phyloP scores from a whole-genome alignment of 2,888 invertebrate genomes.

The Lasioglossum zephyrum region DNA sequence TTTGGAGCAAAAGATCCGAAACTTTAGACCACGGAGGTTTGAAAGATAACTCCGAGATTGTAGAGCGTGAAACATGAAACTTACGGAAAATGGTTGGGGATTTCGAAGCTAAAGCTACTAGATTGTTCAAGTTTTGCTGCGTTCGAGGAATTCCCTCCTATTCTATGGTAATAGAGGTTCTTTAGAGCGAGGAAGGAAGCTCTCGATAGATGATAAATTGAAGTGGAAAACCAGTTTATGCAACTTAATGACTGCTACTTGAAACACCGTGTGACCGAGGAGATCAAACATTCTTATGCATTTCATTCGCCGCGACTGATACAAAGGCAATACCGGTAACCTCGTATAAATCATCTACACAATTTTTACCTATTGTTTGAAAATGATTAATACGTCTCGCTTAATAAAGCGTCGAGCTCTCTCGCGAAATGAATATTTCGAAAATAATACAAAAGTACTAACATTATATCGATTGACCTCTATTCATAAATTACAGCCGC shows the following conservation, averaged over 20 bases:
- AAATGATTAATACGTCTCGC: background rate
- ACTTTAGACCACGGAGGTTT: background rate
- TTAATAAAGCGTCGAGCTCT: background rate
- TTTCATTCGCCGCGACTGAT: background rate
- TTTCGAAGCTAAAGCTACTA: background rate
- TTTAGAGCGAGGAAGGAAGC: slow-evolving; percentile 15
- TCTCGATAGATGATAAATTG: slow-evolving; percentile 35
- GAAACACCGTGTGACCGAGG: background rate
- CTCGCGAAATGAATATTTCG: background rate
- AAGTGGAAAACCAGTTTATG: slow-evolving; percentile 38
- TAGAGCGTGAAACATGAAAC: background rate
- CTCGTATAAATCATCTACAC: background rate
- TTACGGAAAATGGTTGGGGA: background rate
- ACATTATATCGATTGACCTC: background rate
- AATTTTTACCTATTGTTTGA: background rate
- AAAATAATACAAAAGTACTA: background rate
- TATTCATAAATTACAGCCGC: background rate
- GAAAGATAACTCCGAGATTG: background rate
- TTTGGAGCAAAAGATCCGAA: background rate
- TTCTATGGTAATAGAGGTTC: background rate
- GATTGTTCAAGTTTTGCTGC: background rate
- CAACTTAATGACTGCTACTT: slow-evolving; percentile 25
- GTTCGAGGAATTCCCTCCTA: slow-evolving; percentile 7
- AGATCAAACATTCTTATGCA: slow-evolving; percentile 10
- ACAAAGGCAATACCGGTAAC: background rate